Percentiles rank a stretch among this genome's conserved stretches.
Conservation (phyloP, 2,888 invertebrate genomes). For the Ichneumon xanthorius region DNA sequence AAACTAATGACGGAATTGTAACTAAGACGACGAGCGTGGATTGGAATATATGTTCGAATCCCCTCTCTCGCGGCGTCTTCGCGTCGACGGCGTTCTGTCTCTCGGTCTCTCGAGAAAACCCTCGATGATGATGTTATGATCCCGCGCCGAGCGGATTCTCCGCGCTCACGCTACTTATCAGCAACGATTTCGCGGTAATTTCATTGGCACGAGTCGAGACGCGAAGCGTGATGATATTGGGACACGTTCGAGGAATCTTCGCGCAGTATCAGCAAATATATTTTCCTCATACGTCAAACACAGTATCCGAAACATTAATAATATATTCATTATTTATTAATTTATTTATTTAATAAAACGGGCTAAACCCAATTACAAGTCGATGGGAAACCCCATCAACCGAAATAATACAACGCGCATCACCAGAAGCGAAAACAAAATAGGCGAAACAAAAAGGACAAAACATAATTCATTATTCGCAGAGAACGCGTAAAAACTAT, state of each 20-base stretch:
- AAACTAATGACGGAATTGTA: constrained; percentile 70
- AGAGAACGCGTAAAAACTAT: too few relatives aligned
- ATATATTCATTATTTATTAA: not conserved
- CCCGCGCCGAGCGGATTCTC: constrained; percentile 29
- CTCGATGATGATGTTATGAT: constrained; percentile 18
- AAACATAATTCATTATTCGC: too few relatives aligned
- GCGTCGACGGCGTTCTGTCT: constrained; percentile 26
- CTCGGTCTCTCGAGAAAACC: not conserved
- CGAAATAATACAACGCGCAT: too few relatives aligned
- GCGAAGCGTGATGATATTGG: constrained; percentile 48
- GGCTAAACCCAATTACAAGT: too few relatives aligned
- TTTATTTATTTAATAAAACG: too few relatives aligned
- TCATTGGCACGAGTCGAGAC: constrained; percentile 25
- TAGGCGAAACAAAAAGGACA: too few relatives aligned
- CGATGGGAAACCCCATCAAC: too few relatives aligned
- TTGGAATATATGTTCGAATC: constrained; percentile 71
- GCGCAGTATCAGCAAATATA: not conserved
- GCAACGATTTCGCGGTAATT: constrained; percentile 46
- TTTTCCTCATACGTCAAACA: not conserved
- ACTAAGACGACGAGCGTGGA: constrained; percentile 58
- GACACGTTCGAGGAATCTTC: constrained; percentile 48
- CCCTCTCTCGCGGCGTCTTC: constrained; percentile 39
- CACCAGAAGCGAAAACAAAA: too few relatives aligned
- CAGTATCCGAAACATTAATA: not conserved
- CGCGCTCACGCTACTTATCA: constrained; percentile 34